Percentiles rank a stretch among this genome's conserved stretches.
phyloP scores from a whole-genome alignment of 2,888 invertebrate genomes.

The Cerastis leucographa region DNA sequence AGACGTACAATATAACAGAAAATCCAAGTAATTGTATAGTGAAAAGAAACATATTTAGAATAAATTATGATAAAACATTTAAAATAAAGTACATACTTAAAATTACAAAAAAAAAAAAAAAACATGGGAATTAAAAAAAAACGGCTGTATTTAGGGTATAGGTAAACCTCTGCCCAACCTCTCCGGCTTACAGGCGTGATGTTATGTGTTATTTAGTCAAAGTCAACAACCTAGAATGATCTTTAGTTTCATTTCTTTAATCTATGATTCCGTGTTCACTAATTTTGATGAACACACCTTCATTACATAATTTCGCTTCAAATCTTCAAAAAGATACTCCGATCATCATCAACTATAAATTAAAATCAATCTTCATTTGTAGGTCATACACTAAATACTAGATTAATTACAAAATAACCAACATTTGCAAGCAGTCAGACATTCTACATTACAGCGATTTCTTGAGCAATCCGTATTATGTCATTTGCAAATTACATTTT shows the following conservation, averaged over 20 bases:
- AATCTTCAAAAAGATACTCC: conserved; percentile 4
- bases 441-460: conserved; percentile 5
- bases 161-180: not conserved
- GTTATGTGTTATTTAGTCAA: not conserved
- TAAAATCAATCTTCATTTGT: conserved; percentile 31
- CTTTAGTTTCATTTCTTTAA: not conserved
- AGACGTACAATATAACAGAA: too few relatives aligned
- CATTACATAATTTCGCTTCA: not conserved
- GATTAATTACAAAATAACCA: conserved; percentile 39
- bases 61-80: too few relatives aligned
- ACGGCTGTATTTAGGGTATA: too few relatives aligned
- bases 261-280: not conserved
- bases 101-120: too few relatives aligned
- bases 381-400: conserved; percentile 35
- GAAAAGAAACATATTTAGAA: too few relatives aligned
- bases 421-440: conserved; percentile 15
- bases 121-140: not conserved
- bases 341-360: conserved; percentile 1
- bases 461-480: conserved; percentile 43
- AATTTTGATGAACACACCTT: not conserved
- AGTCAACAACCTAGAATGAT: not conserved
- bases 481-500: conserved; percentile 38
- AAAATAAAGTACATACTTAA: too few relatives aligned
- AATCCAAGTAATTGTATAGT: too few relatives aligned
- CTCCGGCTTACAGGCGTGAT: not conserved